These are phyloP conservation scores for Felis chaus DNA, from an alignment of 2,113 vertebrate genomes.

Conservation along the genomic window DNA sequence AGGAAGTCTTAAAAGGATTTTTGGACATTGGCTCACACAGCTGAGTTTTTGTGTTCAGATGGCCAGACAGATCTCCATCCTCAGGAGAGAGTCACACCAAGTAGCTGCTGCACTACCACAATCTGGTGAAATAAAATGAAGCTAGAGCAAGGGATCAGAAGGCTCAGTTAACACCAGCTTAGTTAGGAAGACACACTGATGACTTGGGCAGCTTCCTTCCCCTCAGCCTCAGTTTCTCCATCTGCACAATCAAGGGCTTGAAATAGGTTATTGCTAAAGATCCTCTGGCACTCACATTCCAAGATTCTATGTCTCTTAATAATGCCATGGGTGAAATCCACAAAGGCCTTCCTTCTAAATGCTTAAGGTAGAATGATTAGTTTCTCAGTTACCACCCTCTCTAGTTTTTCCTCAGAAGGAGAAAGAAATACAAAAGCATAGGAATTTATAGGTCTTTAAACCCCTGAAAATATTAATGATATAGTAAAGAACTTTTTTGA, in stretches of 20 bases:
- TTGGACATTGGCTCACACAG: neutral
- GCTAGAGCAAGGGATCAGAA: neutral
- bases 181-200: neutral
- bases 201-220: neutral
- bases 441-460: constrained; percentile 5
- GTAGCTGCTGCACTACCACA: too few relatives aligned
- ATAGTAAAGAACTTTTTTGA: neutral
- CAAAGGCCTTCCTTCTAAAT: neutral
- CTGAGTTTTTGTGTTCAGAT: constrained; percentile 22
- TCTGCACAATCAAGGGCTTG: neutral
- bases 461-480: neutral
- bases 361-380: neutral
- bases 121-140: neutral
- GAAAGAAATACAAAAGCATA: neutral
- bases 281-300: neutral
- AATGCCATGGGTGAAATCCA: neutral
- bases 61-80: neutral
- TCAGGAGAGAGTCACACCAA: neutral
- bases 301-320: neutral
- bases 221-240: neutral
- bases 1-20: neutral
- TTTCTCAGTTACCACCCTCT: neutral
- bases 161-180: neutral
- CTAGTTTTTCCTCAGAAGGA: neutral
- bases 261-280: neutral